Evolutionary conservation across 1,140 invertebrate species (phyloP).

Genomic region (Bombus pyrosoma): DNA sequence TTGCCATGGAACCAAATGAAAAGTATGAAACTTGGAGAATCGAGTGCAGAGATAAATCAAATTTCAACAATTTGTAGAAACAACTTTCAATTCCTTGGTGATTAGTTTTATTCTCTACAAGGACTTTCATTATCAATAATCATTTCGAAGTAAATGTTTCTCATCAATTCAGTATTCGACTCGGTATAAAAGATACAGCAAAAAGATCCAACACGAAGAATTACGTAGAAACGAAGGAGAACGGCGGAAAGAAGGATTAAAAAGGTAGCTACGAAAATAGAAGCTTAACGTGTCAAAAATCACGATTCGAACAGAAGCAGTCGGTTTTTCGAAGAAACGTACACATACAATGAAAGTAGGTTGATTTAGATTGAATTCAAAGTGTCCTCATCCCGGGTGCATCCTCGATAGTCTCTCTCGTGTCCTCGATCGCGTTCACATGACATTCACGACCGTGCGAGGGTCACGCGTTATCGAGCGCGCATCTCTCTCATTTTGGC

Average conservation of each 20-base stretch:
- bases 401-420: neutral
- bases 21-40: neutral
- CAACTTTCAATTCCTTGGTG: neutral
- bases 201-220: neutral
- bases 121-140: neutral
- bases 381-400: neutral
- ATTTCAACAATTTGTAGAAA: neutral
- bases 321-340: constrained; percentile 24
- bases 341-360: constrained; percentile 39
- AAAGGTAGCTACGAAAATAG: neutral
- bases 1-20: neutral
- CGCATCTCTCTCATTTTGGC: neutral
- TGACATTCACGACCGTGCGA: neutral
- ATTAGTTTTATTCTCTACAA: neutral
- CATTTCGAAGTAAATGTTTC: neutral
- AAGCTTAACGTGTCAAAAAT: neutral
- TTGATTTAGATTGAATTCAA: constrained; percentile 64
- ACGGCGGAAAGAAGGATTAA: neutral
- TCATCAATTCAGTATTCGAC: too few species aligned
- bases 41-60: neutral
- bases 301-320: constrained; percentile 23
- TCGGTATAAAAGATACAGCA: too few species aligned
- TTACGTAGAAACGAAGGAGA: too few species aligned
- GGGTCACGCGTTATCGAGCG: constrained; percentile 36
- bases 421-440: constrained; percentile 3